These are phyloP conservation scores for Tuberolachnus salignus DNA, from an alignment of 2,888 invertebrate species.

Conservation along the genomic window DNA sequence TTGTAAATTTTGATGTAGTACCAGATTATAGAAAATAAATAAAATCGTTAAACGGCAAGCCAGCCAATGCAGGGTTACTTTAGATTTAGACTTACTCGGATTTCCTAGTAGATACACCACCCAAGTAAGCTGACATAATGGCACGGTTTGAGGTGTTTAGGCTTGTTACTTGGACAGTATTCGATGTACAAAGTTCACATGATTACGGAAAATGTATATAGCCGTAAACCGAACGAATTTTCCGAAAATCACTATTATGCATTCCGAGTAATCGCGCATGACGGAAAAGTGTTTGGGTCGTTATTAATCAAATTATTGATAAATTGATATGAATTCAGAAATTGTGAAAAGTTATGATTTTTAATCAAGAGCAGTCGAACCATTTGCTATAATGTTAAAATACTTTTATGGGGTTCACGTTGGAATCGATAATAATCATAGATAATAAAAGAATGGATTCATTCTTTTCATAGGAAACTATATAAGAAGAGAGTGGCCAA, in stretches of 20 bases:
- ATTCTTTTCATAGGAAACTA: too few relatives aligned
- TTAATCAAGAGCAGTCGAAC: conserved; percentile 39
- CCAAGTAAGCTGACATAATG: conserved; percentile 63
- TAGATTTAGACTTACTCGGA: conserved; percentile 63
- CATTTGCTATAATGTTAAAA: conserved; percentile 42
- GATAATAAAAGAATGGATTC: too few relatives aligned
- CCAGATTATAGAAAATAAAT: too few relatives aligned
- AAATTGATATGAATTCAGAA: conserved; percentile 35
- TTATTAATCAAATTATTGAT: conserved; percentile 42
- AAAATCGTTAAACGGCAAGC: too few relatives aligned
- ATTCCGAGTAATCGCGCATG: background rate
- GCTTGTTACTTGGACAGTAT: conserved; percentile 3
- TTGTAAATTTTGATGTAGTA: too few relatives aligned
- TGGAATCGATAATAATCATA: conserved; percentile 34
- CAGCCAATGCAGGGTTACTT: background rate
- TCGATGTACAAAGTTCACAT: conserved; percentile 5
- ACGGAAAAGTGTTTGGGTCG: conserved; percentile 5
- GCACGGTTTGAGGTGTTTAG: background rate
- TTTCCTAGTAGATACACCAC: conserved; percentile 63
- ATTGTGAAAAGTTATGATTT: conserved; percentile 35
- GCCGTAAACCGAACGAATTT: background rate
- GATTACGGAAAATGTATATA: background rate
- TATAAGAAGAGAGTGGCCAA: too few relatives aligned
- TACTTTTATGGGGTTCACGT: background rate
- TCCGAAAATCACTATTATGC: conserved; percentile 34